phyloP scores from a whole-genome alignment of 2,113 vertebrate genomes.

The Choloepus hoffmanni region DNA sequence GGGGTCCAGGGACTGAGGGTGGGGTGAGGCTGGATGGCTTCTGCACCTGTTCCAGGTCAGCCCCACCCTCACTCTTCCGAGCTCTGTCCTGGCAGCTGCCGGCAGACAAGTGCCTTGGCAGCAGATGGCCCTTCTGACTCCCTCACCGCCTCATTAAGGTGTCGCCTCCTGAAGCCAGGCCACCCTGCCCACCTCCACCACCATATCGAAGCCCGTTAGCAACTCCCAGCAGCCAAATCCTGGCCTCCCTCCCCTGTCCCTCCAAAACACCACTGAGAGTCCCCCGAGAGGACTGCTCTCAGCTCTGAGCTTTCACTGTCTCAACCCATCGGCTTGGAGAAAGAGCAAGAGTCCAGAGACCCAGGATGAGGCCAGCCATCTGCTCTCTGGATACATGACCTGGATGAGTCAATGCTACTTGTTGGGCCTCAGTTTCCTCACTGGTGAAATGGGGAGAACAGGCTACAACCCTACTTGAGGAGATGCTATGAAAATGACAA shows the following conservation, averaged over 20 bases:
- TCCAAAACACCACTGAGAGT: neutral
- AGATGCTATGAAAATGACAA: neutral
- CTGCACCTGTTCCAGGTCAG: neutral
- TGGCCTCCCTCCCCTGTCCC: neutral
- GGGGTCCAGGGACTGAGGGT: too few species aligned
- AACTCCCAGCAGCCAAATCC: neutral
- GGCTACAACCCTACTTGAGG: neutral
- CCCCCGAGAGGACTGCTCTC: neutral
- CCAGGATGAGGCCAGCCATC: neutral
- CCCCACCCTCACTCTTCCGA: neutral
- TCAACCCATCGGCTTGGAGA: neutral
- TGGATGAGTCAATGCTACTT: neutral
- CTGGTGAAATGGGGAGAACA: neutral
- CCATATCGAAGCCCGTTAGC: neutral
- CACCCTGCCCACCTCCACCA: neutral
- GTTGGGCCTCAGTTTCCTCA: neutral
- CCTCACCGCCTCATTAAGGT: neutral
- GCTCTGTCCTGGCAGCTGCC: neutral
- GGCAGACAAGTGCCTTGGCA: neutral
- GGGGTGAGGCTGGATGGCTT: neutral
- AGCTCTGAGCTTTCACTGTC: neutral
- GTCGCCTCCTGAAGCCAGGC: neutral
- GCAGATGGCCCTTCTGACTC: neutral
- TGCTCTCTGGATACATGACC: neutral
- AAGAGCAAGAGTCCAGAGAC: neutral